Base-by-base conservation (phyloP, 2,797 vertebrate species). In the Euphonia xanthogaster region DNA sequence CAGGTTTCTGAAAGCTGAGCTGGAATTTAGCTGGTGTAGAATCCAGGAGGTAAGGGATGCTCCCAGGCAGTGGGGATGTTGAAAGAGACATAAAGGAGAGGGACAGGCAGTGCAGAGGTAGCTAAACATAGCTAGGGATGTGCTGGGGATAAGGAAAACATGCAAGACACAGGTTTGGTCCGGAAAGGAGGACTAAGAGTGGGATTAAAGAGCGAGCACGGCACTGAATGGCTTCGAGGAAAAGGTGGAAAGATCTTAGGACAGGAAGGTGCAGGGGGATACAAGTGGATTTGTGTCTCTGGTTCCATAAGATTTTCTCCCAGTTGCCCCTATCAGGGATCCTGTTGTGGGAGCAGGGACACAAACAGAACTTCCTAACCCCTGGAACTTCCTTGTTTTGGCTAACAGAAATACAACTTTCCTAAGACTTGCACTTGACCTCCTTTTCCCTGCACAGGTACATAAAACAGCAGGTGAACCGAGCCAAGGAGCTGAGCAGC, bases 331-430 rank as follows among this genome's bases (percentile, higher is more conserved):
- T 40, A 23, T 9, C 10, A 12, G 31, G 25, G 68, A 20, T 8
- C 1, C 35, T 2, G 0, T 3, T 6, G 47, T 1, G 3, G 31
- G 17, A 87, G 20, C 19, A 61, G 24, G 37, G 42, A 53, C 40
- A 39, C 3, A 1, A 53, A 33, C 2, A 55, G 18, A 45, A 6
- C 12, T 60, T 71, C 37, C 47, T 40, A 62, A 48, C 25, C 28
- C 14, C 33, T 53, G 27, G 40, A 80, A 74, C 40, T 7, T 1
- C 17, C 42, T 50, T 1, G 1, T 37, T 67, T 67, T 2, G 6
- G 27, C 54, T 50, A 9, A 18, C 30, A 71, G 42, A 77, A 77
- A 60, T 10, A 35, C 5, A 62, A 15, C 16, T 24, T 60, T 53
- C 33, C 63, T 28, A 25, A 57, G 54, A 37, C 42, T 62, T 47